Conservation (phyloP, 1,140 invertebrate species). For the Phenacoccus solenopsis region DNA sequence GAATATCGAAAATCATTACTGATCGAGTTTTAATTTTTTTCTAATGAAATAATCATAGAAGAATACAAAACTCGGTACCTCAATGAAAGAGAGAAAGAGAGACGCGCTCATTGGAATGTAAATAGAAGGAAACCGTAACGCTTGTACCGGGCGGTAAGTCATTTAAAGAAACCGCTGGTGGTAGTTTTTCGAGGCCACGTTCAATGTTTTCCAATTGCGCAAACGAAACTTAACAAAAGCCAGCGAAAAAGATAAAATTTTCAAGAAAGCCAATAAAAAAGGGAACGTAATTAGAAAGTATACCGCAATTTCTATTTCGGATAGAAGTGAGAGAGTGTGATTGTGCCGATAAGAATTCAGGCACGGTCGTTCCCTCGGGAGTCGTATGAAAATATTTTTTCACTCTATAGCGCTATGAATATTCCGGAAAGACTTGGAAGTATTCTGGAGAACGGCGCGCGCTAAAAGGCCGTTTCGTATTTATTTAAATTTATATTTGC, state of each 20-base stretch:
- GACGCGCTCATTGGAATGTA: not conserved
- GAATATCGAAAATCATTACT: no score
- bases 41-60: no score
- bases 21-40: no score
- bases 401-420: conserved; percentile 13
- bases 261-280: conserved; percentile 13
- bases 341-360: conserved; percentile 12
- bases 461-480: conserved; percentile 14
- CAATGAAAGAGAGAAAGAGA: no score
- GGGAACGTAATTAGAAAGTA: conserved; percentile 10
- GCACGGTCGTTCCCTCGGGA: not conserved
- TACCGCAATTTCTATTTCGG: conserved; percentile 11
- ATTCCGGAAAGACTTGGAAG: conserved; percentile 11
- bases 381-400: conserved; percentile 14
- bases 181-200: not conserved
- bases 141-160: conserved; percentile 1
- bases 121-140: not conserved
- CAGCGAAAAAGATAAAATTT: conserved; percentile 11
- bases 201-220: not conserved
- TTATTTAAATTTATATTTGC: conserved; percentile 18
- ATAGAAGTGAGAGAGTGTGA: conserved; percentile 11
- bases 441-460: not conserved
- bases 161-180: not conserved
- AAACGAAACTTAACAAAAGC: not conserved
- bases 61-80: no score